phyloP scores from a whole-genome alignment of 1,140 invertebrate genomes.

The Halesus radiatus region DNA sequence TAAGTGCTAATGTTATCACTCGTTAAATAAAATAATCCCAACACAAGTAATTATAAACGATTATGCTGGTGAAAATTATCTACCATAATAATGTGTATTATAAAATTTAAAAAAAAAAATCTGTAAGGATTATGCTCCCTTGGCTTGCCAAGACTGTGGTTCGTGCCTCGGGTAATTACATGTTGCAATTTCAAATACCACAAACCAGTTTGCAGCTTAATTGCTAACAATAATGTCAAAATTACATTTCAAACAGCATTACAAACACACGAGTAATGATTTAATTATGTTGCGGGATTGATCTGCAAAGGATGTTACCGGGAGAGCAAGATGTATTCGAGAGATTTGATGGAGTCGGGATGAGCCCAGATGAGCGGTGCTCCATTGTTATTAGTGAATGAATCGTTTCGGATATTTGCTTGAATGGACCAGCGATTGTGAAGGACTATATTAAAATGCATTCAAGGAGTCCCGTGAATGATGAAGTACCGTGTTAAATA shows the following conservation, averaged over 20 bases:
- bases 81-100: too few relatives aligned
- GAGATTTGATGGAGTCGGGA: neutral
- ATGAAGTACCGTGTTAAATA: conserved; percentile 55
- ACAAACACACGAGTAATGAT: neutral
- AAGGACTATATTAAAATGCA: conserved; percentile 57
- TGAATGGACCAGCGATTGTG: conserved; percentile 39
- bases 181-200: neutral
- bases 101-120: too few relatives aligned
- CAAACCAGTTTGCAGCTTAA: conserved; percentile 15
- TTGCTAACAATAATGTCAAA: conserved; percentile 5
- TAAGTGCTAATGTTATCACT: too few relatives aligned
- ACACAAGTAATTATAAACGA: too few relatives aligned
- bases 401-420: conserved; percentile 31
- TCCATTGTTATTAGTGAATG: conserved; percentile 49
- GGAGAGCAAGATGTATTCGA: too few relatives aligned
- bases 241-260: conserved; percentile 7
- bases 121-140: too few relatives aligned
- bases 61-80: too few relatives aligned
- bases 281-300: neutral
- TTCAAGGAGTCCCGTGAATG: conserved; percentile 50
- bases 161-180: too few relatives aligned
- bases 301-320: neutral
- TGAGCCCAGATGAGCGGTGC: conserved; percentile 20
- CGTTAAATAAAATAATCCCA: too few relatives aligned
- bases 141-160: too few relatives aligned